Evolutionary conservation across 2,797 vertebrate genomes (phyloP).

Genomic region (Diplodus sargus): DNA sequence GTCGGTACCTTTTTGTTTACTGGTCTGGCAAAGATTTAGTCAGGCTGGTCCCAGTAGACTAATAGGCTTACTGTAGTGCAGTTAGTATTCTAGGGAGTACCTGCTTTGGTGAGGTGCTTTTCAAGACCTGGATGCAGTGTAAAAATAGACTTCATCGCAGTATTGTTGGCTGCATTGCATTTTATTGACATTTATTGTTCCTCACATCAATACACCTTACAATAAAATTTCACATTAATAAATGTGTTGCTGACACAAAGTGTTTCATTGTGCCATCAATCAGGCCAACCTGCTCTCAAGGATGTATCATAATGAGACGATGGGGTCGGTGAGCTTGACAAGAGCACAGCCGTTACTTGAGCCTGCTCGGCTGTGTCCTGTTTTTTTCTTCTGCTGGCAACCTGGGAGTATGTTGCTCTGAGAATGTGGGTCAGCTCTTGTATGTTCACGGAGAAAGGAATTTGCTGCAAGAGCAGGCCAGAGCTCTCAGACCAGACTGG

Average conservation of each 20-base stretch:
- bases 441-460: constrained; percentile 61
- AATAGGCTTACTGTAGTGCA: constrained; percentile 60
- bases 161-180: constrained; percentile 11
- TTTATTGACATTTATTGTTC: constrained; percentile 26
- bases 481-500: constrained; percentile 47
- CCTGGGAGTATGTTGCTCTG: constrained; percentile 63
- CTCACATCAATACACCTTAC: constrained; percentile 10
- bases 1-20: constrained; percentile 52
- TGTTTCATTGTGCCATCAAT: constrained; percentile 4
- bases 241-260: constrained; percentile 17
- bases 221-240: constrained; percentile 17
- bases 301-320: constrained; percentile 31
- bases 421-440: constrained; percentile 82
- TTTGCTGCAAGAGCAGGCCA: constrained; percentile 63
- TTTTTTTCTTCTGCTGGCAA: constrained; percentile 55
- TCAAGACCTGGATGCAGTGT: constrained; percentile 1
- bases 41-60: constrained; percentile 52
- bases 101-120: constrained; percentile 39
- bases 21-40: constrained; percentile 55
- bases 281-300: constrained; percentile 7
- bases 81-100: constrained; percentile 36
- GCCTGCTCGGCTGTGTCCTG: constrained; percentile 38
- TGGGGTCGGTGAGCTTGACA: constrained; percentile 26
- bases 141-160: constrained; percentile 18
- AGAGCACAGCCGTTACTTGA: constrained; percentile 40